Evolutionary conservation across 2,113 vertebrate genomes (phyloP), one percentile per base, ranked within the genome.

Genomic region (Diglossa brunneiventris): DNA sequence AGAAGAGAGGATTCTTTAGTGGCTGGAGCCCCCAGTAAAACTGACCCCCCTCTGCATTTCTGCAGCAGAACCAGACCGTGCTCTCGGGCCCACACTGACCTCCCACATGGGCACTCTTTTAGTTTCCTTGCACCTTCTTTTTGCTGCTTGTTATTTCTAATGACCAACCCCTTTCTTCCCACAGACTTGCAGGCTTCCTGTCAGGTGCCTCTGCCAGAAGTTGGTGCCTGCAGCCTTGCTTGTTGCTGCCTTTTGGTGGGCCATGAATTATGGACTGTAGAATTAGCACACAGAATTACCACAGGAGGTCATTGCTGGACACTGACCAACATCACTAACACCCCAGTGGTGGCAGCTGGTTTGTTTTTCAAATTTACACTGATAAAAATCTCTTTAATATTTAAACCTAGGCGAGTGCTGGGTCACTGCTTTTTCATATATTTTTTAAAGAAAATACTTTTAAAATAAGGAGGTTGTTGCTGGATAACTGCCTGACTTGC

Each of bases 381-480:
- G 92, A 92, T 87, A 89, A 93, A 95, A 90, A 74, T 96, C 81
- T 94, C 85, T 97, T 96, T 95, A 92, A 92, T 98, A 97, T 97
- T 97, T 98, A 96, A 97, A 78, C 76, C 37, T 97, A 96, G 89
- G 96, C 91, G 95, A 97, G 97, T 98, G 97, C 97, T 97, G 97
- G 97, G 96, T 96, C 97, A 97, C 97, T 96, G 91, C 95, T 97
- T 81, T 96, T 97, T 92, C 85, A 3, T 97, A 96, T 66, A 62
- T 96, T 95, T 97, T 97, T 92, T 81, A 63, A 92, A 92, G 53
- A 92, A 92, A 62, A 95, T 94, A 86, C 26, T 58, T 97, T 85
- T 94, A 58, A 96, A 95, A 85, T 92, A 80, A 96, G 59, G 79
- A 95, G 97, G 97, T 96, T 95, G 96, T 97, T 97, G 96, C 97